Evolutionary conservation across 2,113 vertebrate species (phyloP).

Genomic region (Tinamus guttatus): DNA sequence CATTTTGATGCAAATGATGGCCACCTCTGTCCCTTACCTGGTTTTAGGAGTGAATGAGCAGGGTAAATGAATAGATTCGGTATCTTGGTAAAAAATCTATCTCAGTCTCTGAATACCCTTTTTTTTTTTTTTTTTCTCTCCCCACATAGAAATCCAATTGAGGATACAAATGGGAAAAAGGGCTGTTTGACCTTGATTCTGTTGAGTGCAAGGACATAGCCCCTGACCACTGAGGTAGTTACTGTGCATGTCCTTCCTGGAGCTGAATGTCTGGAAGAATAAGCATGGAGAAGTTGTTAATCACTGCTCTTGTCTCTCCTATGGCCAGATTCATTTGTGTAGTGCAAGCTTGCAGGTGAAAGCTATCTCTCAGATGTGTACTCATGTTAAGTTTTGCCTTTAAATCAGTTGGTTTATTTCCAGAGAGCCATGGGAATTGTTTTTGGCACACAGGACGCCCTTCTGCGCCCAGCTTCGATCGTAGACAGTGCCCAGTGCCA

Average conservation of each 20-base stretch:
- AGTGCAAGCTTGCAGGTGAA: not conserved
- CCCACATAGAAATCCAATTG: not conserved
- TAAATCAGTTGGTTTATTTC: not conserved
- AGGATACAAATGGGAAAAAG: not conserved
- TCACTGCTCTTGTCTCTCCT: not conserved
- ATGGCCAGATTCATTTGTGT: not conserved
- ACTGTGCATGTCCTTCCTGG: not conserved
- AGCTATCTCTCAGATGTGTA: not conserved
- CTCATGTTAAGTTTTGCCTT: not conserved
- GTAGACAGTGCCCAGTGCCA: not conserved
- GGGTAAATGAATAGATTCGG: not conserved
- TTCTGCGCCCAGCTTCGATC: slow-evolving; percentile 11
- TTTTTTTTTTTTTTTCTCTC: not conserved
- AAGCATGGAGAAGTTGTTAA: not conserved
- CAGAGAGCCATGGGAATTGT: not conserved
- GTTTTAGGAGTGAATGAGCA: not conserved
- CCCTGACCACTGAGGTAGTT: not conserved
- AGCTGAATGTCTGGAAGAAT: not conserved
- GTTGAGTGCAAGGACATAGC: not conserved
- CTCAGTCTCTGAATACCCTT: not conserved
- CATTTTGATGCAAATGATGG: not conserved
- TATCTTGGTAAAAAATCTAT: not conserved
- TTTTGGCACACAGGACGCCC: not conserved
- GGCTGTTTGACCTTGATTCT: not conserved
- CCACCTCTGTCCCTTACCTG: not conserved